Evolutionary conservation across 2,888 invertebrate genomes (phyloP), one percentile per base, ranked within the genome.

Genomic region (Nephrotoma flavescens): DNA sequence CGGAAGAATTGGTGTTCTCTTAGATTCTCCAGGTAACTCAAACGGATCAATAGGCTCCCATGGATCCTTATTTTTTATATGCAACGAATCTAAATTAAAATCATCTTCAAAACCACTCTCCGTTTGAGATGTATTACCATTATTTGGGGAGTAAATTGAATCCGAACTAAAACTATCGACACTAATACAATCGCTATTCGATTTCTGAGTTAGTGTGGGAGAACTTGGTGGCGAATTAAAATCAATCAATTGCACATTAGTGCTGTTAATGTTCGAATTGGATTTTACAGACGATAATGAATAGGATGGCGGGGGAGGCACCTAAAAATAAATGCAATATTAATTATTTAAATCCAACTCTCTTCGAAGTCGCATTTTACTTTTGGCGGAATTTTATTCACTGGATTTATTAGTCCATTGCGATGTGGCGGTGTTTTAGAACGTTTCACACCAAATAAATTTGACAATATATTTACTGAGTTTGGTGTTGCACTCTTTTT

Each of bases 61-160:
- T 0, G 91, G 91, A 89, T 91, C 91, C 12, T 85, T 85, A 85
- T 19, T 44, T 44, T 85, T 85, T 19, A 85, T 44, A 12, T 44
- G 19, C 42, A 57, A 41, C 41, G 86, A 86, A 52, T 84, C 86
- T 19, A 85, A 0, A 86, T 96, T 95, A 90, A 96, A 96, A 90
- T 96, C 96, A 92, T 96, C 96, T 91, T 97, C 96, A 90, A 96
- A 96, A 4, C 96, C 95, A 91, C 95, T 95, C 90, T 96, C 96
- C 83, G 95, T 94, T 90, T 95, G 95, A 4, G 95, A 95, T 6
- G 94, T 93, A 89, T 94, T 95, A 15, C 95, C 94, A 88, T 91
- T 91, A 87, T 91, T 90, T 12, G 92, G 91, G 2, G 91, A 91
- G 86, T 93, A 93, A 88, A 95, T 95, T 47, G 95, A 94, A 90